Conservation (phyloP, 2,113 vertebrate species). For the Miniopterus natalensis region DNA sequence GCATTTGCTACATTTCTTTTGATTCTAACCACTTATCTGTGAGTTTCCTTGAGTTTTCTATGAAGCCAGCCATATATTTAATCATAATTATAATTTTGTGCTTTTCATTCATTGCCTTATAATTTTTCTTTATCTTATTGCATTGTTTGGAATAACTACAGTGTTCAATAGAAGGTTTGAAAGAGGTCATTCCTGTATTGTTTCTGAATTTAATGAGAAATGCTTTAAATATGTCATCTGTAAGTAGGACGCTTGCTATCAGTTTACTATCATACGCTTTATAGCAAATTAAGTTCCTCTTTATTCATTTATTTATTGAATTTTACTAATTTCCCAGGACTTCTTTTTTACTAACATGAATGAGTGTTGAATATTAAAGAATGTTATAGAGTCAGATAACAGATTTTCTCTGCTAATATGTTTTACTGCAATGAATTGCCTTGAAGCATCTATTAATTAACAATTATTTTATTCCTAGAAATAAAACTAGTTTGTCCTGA, state of each 20-base stretch:
- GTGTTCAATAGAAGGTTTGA: background rate
- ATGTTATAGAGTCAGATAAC: background rate
- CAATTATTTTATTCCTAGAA: background rate
- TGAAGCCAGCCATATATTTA: background rate
- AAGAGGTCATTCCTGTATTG: background rate
- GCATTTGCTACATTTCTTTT: conserved; percentile 13
- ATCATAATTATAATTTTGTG: conserved; percentile 7
- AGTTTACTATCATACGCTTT: background rate
- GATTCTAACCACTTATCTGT: background rate
- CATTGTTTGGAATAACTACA: background rate
- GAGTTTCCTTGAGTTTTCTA: background rate
- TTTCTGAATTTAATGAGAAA: conserved; percentile 35
- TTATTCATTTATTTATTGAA: background rate
- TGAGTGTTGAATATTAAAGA: background rate
- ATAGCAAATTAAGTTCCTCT: background rate
- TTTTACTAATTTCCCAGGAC: background rate
- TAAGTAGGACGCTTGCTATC: background rate
- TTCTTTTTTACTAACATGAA: background rate
- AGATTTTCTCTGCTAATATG: conserved; percentile 7
- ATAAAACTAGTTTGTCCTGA: background rate
- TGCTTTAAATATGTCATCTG: background rate
- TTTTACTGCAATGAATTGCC: background rate
- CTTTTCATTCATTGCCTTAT: background rate
- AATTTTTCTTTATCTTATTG: background rate
- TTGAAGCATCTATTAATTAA: background rate